A percentile compares a stretch with the other conserved stretches of the same genome.
phyloP scores from a whole-genome alignment of 2,797 vertebrate species.

The Diplodus puntazzo region DNA sequence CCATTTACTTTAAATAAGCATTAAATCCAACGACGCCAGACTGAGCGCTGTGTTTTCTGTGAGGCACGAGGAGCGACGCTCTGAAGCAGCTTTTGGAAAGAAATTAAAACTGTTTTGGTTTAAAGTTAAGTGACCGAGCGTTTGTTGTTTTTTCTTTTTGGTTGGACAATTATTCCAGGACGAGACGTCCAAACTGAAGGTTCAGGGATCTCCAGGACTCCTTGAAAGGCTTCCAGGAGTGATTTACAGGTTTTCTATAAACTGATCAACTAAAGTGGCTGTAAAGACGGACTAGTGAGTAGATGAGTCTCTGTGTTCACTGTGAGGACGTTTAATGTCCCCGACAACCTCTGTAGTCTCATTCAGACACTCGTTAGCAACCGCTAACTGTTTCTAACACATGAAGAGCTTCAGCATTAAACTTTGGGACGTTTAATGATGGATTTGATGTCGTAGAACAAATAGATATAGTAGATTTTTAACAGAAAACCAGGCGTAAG shows the following conservation, averaged over 20 bases:
- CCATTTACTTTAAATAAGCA: conserved; percentile 81
- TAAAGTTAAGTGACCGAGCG: conserved; percentile 1
- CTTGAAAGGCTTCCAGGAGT: not conserved
- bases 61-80: conserved; percentile 22
- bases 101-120: conserved; percentile 40
- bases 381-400: too few species aligned
- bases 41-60: conserved; percentile 34
- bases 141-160: not conserved
- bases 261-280: too few species aligned
- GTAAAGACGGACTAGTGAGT: too few species aligned
- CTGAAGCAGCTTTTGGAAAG: conserved; percentile 16
- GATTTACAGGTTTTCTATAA: not conserved
- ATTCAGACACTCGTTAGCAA: too few species aligned
- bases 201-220: not conserved
- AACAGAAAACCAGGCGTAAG: too few species aligned
- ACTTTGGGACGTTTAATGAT: too few species aligned
- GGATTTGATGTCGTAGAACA: too few species aligned
- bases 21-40: conserved; percentile 78
- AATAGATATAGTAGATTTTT: too few species aligned
- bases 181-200: not conserved
- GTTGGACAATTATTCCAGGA: not conserved
- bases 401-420: too few species aligned
- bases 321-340: too few species aligned
- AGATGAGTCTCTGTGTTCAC: too few species aligned
- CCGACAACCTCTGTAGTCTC: too few species aligned